These are phyloP conservation scores for Proteles cristata DNA, from an alignment of 2,113 vertebrate species.

Conservation along the genomic window DNA sequence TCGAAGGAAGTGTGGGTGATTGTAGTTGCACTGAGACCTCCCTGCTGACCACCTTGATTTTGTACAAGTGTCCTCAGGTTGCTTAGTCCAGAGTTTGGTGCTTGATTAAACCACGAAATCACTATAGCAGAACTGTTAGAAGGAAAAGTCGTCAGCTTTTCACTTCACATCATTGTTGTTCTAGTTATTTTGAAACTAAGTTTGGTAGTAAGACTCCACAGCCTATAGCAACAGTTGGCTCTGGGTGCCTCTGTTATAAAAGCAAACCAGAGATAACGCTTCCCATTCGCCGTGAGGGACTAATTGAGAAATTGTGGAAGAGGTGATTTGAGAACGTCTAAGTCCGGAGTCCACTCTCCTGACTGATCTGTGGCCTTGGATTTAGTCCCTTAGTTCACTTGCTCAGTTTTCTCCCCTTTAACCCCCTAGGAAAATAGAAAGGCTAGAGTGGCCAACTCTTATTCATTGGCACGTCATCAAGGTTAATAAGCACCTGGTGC, in stretches of 20 bases:
- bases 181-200: background rate
- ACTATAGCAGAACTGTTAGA: background rate
- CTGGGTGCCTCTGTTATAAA: background rate
- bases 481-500: background rate
- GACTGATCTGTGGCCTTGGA: background rate
- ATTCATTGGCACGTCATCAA: background rate
- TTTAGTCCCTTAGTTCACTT: background rate
- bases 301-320: background rate
- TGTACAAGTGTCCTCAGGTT: fast-evolving
- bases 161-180: background rate
- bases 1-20: background rate
- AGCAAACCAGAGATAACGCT: background rate
- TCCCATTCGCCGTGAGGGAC: background rate
- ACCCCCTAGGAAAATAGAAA: background rate
- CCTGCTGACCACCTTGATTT: background rate
- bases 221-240: background rate
- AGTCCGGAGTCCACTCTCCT: background rate
- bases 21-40: background rate
- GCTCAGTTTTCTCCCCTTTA: background rate
- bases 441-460: background rate
- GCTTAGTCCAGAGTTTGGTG: background rate
- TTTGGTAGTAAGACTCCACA: background rate
- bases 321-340: background rate
- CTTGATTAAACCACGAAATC: background rate
- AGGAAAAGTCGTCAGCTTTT: background rate